Evolutionary conservation across 2,797 vertebrate species (phyloP).

Genomic region (Macrochelys suwanniensis): DNA sequence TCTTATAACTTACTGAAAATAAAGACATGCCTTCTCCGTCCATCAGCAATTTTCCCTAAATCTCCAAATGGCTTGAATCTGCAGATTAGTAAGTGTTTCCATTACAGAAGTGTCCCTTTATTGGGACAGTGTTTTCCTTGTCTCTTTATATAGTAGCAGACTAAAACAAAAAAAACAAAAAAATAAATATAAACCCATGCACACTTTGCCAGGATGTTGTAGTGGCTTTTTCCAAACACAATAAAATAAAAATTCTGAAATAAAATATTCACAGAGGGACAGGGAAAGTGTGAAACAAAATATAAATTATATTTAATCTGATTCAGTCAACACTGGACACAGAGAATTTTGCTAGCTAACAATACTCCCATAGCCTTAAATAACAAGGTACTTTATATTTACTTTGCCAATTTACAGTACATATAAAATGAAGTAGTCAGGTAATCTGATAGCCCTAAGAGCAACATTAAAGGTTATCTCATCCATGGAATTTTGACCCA

Average conservation of each 20-base stretch:
- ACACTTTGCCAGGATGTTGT: background rate
- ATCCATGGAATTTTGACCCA: background rate
- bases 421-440: background rate
- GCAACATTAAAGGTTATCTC: background rate
- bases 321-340: background rate
- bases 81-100: background rate
- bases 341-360: background rate
- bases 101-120: background rate
- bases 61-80: background rate
- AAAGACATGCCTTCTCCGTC: background rate
- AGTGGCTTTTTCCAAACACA: background rate
- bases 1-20: background rate
- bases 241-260: background rate
- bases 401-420: background rate
- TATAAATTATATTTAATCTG: background rate
- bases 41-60: background rate
- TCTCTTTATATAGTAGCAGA: background rate
- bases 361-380: background rate
- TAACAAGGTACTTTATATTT: background rate
- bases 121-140: background rate
- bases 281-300: background rate
- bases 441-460: background rate
- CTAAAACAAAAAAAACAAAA: too few relatives aligned
- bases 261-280: background rate
- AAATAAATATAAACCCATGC: too few relatives aligned